Evolutionary conservation across 1,140 invertebrate genomes (phyloP).

Genomic region (Mycetomoellerius zeteki): DNA sequence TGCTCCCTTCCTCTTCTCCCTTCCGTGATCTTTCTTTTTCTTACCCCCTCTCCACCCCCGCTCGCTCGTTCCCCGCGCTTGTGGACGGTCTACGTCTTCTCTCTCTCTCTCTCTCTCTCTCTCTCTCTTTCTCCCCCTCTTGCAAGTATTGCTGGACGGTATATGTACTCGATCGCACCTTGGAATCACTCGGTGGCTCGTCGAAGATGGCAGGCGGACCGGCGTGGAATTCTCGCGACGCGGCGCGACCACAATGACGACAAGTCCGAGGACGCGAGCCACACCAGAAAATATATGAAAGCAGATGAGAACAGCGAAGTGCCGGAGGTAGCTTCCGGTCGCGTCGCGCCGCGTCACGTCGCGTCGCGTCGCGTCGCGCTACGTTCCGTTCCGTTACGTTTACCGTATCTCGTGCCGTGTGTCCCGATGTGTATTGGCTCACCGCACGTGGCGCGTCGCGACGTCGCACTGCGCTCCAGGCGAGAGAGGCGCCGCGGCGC

Average conservation of each 20-base stretch:
- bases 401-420: constrained; percentile 34
- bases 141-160: constrained; percentile 18
- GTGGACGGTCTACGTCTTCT: constrained; percentile 49
- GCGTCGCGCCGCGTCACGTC: constrained; percentile 44
- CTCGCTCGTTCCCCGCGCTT: background rate
- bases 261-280: constrained; percentile 35
- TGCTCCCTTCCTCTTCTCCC: constrained; percentile 65
- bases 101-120: constrained; percentile 40
- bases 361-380: constrained; percentile 51
- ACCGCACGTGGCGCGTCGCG: constrained; percentile 87
- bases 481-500: constrained; percentile 83
- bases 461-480: constrained; percentile 87
- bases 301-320: constrained; percentile 66
- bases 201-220: constrained; percentile 20
- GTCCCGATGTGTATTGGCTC: constrained; percentile 72
- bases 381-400: constrained; percentile 11
- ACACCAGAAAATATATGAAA: constrained; percentile 44
- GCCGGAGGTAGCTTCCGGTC: constrained; percentile 69
- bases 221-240: constrained; percentile 14
- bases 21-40: constrained; percentile 66
- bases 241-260: constrained; percentile 43
- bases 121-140: constrained; percentile 44
- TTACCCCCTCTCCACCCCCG: constrained; percentile 54
- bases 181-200: constrained; percentile 47
- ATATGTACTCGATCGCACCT: constrained; percentile 24